phyloP scores from a whole-genome alignment of 2,113 vertebrate genomes.

The Nestor notabilis region DNA sequence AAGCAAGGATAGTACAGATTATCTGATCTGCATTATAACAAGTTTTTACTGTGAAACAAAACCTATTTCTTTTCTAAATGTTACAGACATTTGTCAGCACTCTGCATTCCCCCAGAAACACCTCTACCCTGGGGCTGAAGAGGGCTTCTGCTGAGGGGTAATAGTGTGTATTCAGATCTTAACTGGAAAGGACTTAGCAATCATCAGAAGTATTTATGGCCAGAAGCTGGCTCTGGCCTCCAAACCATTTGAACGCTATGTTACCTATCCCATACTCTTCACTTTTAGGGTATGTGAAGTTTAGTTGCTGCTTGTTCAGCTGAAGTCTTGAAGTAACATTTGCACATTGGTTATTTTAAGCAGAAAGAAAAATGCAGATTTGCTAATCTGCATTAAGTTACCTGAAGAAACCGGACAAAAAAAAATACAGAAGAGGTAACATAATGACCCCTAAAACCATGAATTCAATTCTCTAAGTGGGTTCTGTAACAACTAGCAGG shows the following conservation, averaged over 20 bases:
- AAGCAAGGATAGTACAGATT: background rate
- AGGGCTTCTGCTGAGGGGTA: background rate
- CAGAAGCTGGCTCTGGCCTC: background rate
- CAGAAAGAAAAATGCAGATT: background rate
- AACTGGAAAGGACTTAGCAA: background rate
- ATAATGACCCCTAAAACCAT: background rate
- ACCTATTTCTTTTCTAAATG: background rate
- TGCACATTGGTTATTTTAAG: background rate
- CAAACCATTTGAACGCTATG: background rate
- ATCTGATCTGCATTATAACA: background rate
- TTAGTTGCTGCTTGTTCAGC: background rate
- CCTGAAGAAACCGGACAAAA: background rate
- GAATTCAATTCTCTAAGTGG: background rate
- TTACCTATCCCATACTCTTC: background rate
- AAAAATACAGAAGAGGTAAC: background rate
- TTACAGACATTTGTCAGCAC: background rate
- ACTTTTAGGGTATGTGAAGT: background rate
- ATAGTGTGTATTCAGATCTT: background rate
- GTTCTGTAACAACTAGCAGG: background rate
- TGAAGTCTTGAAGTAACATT: background rate
- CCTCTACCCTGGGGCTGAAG: background rate
- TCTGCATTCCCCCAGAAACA: background rate
- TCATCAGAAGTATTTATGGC: background rate
- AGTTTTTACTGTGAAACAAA: background rate
- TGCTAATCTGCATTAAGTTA: background rate